Conservation (phyloP, 2,113 vertebrate genomes). For the Apteryx mantelli region DNA sequence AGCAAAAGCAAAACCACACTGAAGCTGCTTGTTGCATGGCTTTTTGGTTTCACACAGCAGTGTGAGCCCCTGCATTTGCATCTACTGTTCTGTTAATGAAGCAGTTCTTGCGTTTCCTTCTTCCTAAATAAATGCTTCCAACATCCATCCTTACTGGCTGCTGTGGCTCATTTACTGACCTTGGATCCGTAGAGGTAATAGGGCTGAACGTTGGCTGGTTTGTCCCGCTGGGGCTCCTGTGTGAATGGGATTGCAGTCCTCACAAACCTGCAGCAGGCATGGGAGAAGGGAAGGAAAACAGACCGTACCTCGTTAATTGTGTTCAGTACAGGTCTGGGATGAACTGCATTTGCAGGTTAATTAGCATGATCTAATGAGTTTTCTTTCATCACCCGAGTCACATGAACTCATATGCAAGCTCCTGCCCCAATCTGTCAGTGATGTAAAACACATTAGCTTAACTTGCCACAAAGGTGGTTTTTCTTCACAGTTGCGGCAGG, state of each 20-base stretch:
- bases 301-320: background rate
- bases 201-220: slow-evolving; percentile 97
- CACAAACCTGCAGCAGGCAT: slow-evolving; percentile 84
- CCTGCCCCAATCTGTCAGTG: background rate
- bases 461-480: background rate
- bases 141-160: background rate
- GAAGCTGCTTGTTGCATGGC: slow-evolving; percentile 5
- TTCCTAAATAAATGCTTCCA: slow-evolving; percentile 8
- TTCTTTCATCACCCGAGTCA: background rate
- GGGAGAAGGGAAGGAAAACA: background rate
- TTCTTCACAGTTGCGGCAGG: background rate
- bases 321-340: background rate
- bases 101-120: background rate
- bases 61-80: background rate
- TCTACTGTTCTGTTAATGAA: background rate
- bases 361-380: background rate
- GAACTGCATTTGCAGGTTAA: background rate
- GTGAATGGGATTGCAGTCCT: slow-evolving; percentile 98
- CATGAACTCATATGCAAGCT: background rate
- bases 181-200: slow-evolving; percentile 99
- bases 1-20: background rate
- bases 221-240: slow-evolving; percentile 97
- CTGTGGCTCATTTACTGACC: slow-evolving; percentile 77
- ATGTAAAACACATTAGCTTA: background rate
- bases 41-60: background rate